A percentile compares a stretch with the other conserved stretches of the same genome.
phyloP scores from a whole-genome alignment of 2,888 invertebrate species.

The Melikaiella ostensackeni region DNA sequence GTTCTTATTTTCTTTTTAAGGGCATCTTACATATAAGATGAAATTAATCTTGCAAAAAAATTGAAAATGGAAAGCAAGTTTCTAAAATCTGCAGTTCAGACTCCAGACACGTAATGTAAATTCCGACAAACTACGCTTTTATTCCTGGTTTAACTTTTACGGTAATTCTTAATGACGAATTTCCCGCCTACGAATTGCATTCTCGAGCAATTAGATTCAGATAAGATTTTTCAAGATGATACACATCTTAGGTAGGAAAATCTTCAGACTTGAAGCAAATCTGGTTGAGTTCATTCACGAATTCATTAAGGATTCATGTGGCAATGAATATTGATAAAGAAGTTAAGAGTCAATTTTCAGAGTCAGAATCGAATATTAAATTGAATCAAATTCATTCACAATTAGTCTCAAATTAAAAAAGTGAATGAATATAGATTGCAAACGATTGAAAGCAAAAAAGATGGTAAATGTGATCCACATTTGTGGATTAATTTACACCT shows the following conservation, averaged over 20 bases:
- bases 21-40: neutral
- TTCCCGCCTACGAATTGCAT: slow-evolving; percentile 25
- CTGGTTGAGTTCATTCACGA: neutral
- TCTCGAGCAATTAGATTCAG: neutral
- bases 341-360: neutral
- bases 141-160: slow-evolving; percentile 28
- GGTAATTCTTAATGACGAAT: slow-evolving; percentile 28
- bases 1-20: slow-evolving; percentile 13
- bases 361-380: neutral
- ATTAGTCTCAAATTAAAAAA: neutral
- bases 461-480: neutral
- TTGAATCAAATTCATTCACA: neutral
- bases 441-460: neutral
- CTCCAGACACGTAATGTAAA: slow-evolving; percentile 27
- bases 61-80: neutral
- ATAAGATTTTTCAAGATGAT: neutral
- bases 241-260: neutral
- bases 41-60: neutral
- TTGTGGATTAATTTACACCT: slow-evolving; percentile 20
- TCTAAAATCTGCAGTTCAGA: slow-evolving; percentile 18
- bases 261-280: neutral
- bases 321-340: neutral
- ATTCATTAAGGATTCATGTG: neutral
- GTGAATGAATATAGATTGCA: neutral
- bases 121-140: slow-evolving; percentile 3